phyloP scores from a whole-genome alignment of 2,797 vertebrate genomes.

The Nyctalus aviator region DNA sequence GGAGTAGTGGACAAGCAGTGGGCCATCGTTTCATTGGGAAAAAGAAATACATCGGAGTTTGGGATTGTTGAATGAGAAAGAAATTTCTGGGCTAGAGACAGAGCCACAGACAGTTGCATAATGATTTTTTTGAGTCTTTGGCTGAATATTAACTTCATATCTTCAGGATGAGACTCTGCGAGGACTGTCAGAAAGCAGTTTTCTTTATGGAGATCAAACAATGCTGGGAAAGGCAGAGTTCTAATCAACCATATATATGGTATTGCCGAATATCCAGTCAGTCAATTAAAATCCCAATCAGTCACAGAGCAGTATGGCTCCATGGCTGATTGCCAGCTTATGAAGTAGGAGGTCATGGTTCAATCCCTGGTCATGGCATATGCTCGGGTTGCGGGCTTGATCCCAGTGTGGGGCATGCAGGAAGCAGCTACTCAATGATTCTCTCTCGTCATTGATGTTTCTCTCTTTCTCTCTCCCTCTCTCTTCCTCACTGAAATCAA shows the following conservation, averaged over 20 bases:
- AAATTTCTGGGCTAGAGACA: not conserved
- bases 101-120: not conserved
- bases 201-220: not conserved
- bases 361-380: too few species aligned
- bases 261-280: not conserved
- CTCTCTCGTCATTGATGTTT: too few species aligned
- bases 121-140: not conserved
- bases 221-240: not conserved
- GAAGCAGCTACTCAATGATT: too few species aligned
- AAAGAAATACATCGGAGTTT: not conserved
- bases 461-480: too few species aligned
- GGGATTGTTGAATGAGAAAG: not conserved
- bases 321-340: too few species aligned
- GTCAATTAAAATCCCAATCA: slow-evolving; percentile 20
- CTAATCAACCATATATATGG: not conserved
- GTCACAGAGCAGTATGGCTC: too few species aligned
- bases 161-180: not conserved
- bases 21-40: not conserved
- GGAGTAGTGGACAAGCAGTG: not conserved
- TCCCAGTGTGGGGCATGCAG: too few species aligned
- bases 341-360: too few species aligned
- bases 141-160: not conserved
- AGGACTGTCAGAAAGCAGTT: not conserved
- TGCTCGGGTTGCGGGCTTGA: too few species aligned
- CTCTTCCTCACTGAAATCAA: too few species aligned